A percentile compares a stretch with the other conserved stretches of the same genome.
phyloP scores from a whole-genome alignment of 2,113 vertebrate species.

The Calidris pygmaea region DNA sequence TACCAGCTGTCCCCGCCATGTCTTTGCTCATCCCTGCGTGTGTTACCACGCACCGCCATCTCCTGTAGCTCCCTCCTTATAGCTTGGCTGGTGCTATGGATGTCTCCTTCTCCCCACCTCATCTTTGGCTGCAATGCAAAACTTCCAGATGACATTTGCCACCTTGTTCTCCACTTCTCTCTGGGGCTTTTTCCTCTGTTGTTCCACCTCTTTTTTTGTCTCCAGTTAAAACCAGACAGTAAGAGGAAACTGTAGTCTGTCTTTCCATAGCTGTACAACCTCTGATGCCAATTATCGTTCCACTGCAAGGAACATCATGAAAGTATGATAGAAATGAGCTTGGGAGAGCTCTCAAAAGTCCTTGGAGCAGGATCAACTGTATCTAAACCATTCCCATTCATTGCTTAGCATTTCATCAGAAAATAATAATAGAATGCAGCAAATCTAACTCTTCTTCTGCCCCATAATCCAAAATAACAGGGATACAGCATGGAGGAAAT shows the following conservation, averaged over 20 bases:
- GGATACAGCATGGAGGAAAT: neutral
- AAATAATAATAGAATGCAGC: neutral
- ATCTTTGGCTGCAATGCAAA: neutral
- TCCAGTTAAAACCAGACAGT: neutral
- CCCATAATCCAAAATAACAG: neutral
- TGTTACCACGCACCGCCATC: neutral
- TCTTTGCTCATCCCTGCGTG: neutral
- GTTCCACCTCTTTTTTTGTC: neutral
- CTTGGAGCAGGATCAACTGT: neutral
- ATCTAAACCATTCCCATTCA: neutral
- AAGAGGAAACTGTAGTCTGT: neutral
- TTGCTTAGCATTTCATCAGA: neutral
- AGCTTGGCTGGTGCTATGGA: accelerated
- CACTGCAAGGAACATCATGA: neutral
- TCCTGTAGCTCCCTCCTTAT: neutral
- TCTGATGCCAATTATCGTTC: neutral
- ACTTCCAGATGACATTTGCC: neutral
- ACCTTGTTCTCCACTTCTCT: neutral
- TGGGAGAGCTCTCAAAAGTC: neutral
- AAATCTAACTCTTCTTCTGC: neutral
- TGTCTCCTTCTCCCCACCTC: neutral
- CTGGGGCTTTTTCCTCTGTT: neutral
- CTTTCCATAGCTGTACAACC: neutral
- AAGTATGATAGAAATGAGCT: neutral
- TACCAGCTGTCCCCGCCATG: neutral